Conservation (phyloP, 1,140 invertebrate genomes). For the Anadara kagoshimensis region DNA sequence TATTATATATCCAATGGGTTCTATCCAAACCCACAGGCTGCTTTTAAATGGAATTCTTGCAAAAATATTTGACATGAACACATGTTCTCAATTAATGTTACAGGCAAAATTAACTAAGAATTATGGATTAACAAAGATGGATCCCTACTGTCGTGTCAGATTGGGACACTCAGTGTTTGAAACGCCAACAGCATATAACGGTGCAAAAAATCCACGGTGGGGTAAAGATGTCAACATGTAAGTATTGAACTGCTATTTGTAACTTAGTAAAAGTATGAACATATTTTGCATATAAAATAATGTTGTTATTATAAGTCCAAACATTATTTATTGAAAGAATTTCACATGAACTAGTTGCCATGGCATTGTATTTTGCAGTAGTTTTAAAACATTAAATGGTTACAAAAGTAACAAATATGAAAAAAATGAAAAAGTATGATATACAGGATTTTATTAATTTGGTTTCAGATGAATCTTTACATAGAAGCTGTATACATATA, state of each 20-base stretch:
- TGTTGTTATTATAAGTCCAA: not conserved
- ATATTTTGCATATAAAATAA: not conserved
- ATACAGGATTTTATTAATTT: not conserved
- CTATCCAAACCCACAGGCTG: too few relatives aligned
- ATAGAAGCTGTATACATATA: too few relatives aligned
- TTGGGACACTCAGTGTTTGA: slow-evolving; percentile 96
- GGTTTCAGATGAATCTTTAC: not conserved
- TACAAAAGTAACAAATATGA: too few relatives aligned
- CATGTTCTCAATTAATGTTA: too few relatives aligned
- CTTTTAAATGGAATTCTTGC: too few relatives aligned
- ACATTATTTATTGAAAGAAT: not conserved
- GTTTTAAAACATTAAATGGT: too few relatives aligned
- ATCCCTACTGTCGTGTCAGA: slow-evolving; percentile 94
- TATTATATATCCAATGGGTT: too few relatives aligned
- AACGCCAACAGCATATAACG: slow-evolving; percentile 94
- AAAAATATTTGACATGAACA: too few relatives aligned
- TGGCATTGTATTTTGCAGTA: too few relatives aligned
- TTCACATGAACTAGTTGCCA: not conserved
- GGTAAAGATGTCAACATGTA: slow-evolving; percentile 95
- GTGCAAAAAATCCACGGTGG: slow-evolving; percentile 96
- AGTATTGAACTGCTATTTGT: slow-evolving; percentile 45
- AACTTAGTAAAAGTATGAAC: not conserved
- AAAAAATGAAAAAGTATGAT: too few relatives aligned
- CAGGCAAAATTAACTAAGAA: slow-evolving; percentile 94
- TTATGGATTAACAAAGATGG: slow-evolving; percentile 97